These are phyloP conservation scores for Tenodera sinensis DNA, from an alignment of 2,888 invertebrate species.

Conservation along the genomic window DNA sequence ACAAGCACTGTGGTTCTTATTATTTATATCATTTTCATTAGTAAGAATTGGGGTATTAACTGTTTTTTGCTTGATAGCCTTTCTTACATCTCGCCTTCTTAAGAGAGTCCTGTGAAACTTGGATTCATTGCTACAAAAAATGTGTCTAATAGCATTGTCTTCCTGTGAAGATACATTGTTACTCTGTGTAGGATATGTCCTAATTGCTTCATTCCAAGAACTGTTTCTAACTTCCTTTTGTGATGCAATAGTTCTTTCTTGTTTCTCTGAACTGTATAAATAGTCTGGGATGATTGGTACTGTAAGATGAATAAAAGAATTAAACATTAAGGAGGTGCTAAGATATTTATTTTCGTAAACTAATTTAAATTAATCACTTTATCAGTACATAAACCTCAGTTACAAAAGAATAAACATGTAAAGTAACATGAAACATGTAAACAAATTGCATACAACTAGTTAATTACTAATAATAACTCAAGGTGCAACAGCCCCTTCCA, in stretches of 20 bases:
- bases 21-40: neutral
- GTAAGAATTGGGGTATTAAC: neutral
- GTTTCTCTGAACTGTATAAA: constrained; percentile 51
- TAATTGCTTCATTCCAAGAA: neutral
- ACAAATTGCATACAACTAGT: too few relatives aligned
- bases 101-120: neutral
- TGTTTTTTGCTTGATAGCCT: neutral
- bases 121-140: neutral
- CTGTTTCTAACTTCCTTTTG: neutral
- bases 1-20: neutral
- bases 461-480: too few relatives aligned
- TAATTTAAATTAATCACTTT: too few relatives aligned
- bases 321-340: neutral
- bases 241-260: neutral
- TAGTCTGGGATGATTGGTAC: constrained; percentile 80
- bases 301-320: constrained; percentile 43
- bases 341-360: neutral
- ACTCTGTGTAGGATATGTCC: neutral
- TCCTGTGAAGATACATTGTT: neutral
- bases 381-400: too few relatives aligned
- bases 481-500: too few relatives aligned
- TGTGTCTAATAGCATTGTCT: neutral
- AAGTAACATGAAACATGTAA: too few relatives aligned
- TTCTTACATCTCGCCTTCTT: neutral
- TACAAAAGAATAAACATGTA: too few relatives aligned